A percentile compares a stretch with the other conserved stretches of the same genome.
phyloP scores from a whole-genome alignment of 1,140 invertebrate genomes.

The Drosophila azteca region DNA sequence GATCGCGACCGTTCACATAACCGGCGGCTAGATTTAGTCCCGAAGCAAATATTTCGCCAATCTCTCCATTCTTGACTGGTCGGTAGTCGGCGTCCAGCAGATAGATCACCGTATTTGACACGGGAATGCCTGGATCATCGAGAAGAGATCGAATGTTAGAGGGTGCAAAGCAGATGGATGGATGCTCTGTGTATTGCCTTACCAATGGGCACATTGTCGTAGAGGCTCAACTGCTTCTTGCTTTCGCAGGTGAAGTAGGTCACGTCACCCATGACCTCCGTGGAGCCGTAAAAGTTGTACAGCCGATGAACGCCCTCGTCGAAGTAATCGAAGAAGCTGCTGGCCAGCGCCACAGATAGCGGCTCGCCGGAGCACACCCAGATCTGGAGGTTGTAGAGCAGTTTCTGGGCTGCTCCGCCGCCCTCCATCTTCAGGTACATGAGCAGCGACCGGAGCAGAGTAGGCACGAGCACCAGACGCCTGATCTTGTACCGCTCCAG shows the following conservation, averaged over 20 bases:
- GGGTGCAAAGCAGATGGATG: background rate
- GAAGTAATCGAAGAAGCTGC: slow-evolving; percentile 90
- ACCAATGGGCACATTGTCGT: slow-evolving; percentile 92
- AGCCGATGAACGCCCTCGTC: slow-evolving; percentile 86
- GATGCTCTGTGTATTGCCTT: background rate
- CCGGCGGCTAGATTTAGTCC: slow-evolving; percentile 91
- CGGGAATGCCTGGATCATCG: slow-evolving; percentile 83
- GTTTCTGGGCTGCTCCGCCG: slow-evolving; percentile 78
- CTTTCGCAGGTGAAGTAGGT: slow-evolving; percentile 87
- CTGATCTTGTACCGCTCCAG: slow-evolving; percentile 90
- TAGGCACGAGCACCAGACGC: slow-evolving; percentile 92
- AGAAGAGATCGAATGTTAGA: slow-evolving; percentile 84
- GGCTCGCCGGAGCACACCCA: slow-evolving; percentile 94
- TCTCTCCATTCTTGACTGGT: slow-evolving; percentile 87
- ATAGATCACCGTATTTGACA: slow-evolving; percentile 92
- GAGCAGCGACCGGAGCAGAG: slow-evolving; percentile 90
- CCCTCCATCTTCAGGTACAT: slow-evolving; percentile 87
- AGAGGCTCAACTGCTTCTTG: slow-evolving; percentile 86
- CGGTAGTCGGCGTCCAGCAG: slow-evolving; percentile 89
- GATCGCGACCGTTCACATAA: slow-evolving; percentile 90
- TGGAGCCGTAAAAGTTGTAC: slow-evolving; percentile 95
- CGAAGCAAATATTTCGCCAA: slow-evolving; percentile 91
- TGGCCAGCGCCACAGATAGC: slow-evolving; percentile 87
- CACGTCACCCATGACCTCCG: slow-evolving; percentile 93
- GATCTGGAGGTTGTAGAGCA: slow-evolving; percentile 86